phyloP scores from a whole-genome alignment of 2,797 vertebrate genomes.

The Pristis pectinata region DNA sequence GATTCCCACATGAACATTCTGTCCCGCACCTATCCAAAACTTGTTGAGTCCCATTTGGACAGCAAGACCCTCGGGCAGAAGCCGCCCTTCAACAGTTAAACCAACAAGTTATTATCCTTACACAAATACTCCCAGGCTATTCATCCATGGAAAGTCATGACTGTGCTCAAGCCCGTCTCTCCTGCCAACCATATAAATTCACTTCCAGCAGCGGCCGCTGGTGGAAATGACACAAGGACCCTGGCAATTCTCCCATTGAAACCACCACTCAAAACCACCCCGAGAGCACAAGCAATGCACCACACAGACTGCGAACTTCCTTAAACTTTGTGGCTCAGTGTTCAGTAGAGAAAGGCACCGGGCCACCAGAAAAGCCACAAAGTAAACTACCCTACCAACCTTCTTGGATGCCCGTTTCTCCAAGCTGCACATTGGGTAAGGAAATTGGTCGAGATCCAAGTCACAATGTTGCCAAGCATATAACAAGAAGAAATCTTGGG shows the following conservation, averaged over 20 bases:
- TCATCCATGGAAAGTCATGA: background rate
- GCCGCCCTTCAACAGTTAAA: background rate
- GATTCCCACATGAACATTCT: too few relatives aligned
- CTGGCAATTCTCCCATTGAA: background rate
- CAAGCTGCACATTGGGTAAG: background rate
- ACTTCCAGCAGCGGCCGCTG: background rate
- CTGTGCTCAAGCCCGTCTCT: background rate
- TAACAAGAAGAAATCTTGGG: background rate
- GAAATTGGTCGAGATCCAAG: background rate
- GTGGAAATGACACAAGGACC: background rate
- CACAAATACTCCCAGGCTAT: background rate
- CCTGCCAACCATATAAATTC: background rate
- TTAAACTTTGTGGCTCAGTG: background rate
- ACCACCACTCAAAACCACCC: background rate
- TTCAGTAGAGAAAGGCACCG: background rate
- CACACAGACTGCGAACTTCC: background rate
- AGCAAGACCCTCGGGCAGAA: background rate
- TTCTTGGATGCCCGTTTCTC: background rate
- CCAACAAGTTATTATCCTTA: background rate
- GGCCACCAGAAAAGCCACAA: background rate
- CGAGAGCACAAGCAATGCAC: background rate
- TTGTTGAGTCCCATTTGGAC: background rate
- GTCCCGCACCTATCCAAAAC: background rate
- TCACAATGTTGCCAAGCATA: too few relatives aligned
- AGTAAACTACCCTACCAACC: background rate